Evolutionary conservation across 2,113 vertebrate genomes (phyloP), one percentile per base, ranked within the genome.

Genomic region (Ondatra zibethicus): DNA sequence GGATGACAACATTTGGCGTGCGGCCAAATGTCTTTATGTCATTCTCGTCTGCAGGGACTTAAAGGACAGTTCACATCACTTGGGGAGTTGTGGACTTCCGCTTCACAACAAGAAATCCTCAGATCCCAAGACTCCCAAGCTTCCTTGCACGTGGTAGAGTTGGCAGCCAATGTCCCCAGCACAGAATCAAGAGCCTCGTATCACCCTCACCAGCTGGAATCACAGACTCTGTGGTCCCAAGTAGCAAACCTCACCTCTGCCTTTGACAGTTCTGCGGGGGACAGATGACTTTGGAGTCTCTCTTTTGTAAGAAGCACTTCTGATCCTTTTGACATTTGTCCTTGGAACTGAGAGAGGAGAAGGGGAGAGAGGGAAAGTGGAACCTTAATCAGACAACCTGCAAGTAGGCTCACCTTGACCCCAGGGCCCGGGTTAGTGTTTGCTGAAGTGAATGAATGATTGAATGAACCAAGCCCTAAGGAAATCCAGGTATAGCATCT

Each of bases 161-260:
- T 23, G 39, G 77, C 31, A 19, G 47, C 70, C 70, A 13, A 33
- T 3, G 0, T 42, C 68, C 21, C 29, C n/a, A 39, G 6, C 12
- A 42, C 4, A 11, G 42, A 55, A 61, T 10, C n/a, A 3, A 55
- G 70, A 61, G 82, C 88, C 52, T 0, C 8, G 1, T 58, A 10
- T 36, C 45, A 14, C 3, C 61, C 39, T 36, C 6, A 52, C 0
- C 75, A 23, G 16, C 29, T 17, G 16, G 61, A 23, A 47, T 21
- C 16, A 23, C 10, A 1, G 11, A 3, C 45, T 12, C n/a, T 0
- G 0, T n/a, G 17, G 50, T 42, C 93, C 45, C 0, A 0, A 6
- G 8, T 0, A 17, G 25, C 45, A 52, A 33, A 31, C 33, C 97
- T 98, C 96, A 98, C 98, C 97, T 97, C 93, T 97, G 89, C 61